A percentile compares a stretch with the other conserved stretches of the same genome.
These are phyloP conservation scores for Hapalemur alaotrensis DNA, from an alignment of 2,797 vertebrate species.

Conservation along the genomic window DNA sequence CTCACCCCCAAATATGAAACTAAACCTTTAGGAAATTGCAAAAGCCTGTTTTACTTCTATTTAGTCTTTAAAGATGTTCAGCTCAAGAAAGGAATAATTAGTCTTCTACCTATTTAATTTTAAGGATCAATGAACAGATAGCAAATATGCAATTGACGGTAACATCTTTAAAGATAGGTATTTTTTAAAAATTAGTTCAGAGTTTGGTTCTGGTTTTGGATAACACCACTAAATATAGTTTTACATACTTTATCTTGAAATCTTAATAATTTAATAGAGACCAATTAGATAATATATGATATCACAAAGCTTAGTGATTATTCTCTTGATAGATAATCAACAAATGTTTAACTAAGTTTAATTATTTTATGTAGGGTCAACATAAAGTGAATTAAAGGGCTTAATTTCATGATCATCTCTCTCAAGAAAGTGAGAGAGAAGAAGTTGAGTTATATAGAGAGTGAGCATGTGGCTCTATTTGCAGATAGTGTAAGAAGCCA, in stretches of 20 bases:
- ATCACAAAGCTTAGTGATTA: neutral
- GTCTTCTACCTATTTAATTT: slow-evolving; percentile 45
- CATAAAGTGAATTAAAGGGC: neutral
- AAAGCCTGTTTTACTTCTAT: slow-evolving; percentile 37
- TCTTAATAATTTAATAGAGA: neutral
- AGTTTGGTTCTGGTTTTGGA: slow-evolving; percentile 22
- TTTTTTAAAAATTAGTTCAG: neutral
- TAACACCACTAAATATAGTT: slow-evolving; percentile 9
- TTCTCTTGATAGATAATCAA: slow-evolving; percentile 8
- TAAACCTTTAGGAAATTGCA: slow-evolving; percentile 61
- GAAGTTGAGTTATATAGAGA: neutral
- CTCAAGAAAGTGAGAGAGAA: slow-evolving; percentile 11
- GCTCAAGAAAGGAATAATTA: slow-evolving; percentile 21
- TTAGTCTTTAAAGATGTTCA: slow-evolving; percentile 45
- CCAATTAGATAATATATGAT: neutral
- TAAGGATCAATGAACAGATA: slow-evolving; percentile 35
- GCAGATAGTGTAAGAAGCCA: neutral
- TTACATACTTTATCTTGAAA: neutral
- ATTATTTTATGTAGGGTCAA: neutral
- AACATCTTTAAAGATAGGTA: slow-evolving; percentile 28
- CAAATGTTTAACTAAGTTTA: slow-evolving; percentile 16
- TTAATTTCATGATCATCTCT: neutral
- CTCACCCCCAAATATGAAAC: slow-evolving; percentile 55
- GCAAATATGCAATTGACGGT: slow-evolving; percentile 24
- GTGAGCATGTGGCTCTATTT: neutral